Conservation (phyloP, 1,140 invertebrate genomes). For the Helicorthomorpha holstii region DNA sequence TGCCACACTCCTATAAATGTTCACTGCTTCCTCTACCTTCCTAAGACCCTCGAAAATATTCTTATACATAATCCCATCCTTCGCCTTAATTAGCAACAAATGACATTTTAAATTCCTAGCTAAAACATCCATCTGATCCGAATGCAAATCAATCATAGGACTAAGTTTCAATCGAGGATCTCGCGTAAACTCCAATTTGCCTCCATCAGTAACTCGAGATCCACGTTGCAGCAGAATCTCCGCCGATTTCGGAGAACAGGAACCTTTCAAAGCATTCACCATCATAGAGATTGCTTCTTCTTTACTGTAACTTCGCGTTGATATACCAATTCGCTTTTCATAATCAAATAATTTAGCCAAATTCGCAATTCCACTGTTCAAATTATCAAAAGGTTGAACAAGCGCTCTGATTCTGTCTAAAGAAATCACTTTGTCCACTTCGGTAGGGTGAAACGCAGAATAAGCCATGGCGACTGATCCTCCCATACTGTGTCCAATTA, state of each 20-base stretch:
- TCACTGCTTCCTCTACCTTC: too few relatives aligned
- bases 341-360: neutral
- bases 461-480: neutral
- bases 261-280: neutral
- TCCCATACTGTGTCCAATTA: neutral
- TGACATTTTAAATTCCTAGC: too few relatives aligned
- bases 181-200: neutral
- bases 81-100: too few relatives aligned
- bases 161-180: too few relatives aligned
- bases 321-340: neutral
- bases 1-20: too few relatives aligned
- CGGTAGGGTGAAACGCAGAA: neutral
- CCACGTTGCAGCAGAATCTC: neutral
- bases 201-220: neutral
- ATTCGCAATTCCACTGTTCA: neutral
- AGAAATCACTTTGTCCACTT: neutral
- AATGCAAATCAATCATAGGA: too few relatives aligned
- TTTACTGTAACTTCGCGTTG: neutral
- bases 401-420: neutral
- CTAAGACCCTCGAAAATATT: too few relatives aligned
- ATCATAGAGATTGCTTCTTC: neutral
- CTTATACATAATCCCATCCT: too few relatives aligned
- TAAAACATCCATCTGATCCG: neutral
- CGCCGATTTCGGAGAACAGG: neutral
- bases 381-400: neutral